Base-by-base conservation (phyloP, 2,888 invertebrate species). In the Caenorhabditis virilis region DNA sequence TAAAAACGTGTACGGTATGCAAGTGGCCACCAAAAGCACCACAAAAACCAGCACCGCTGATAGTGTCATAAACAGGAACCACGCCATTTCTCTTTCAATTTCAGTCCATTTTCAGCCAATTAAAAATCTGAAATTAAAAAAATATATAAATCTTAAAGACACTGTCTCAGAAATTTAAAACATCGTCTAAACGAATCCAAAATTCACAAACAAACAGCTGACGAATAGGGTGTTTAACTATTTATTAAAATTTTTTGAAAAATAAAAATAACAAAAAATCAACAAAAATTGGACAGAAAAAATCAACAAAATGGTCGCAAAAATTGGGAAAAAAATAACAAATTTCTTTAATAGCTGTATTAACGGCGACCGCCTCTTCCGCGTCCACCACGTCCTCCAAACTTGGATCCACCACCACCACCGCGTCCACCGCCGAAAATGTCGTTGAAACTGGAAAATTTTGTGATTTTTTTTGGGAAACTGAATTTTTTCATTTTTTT, bases 371-470 rank as follows among this genome's bases (percentile, higher is more conserved):
- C 55, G 6, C 64, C 41, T 41, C 61, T 35, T 30, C 65, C 55
- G 11, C 58, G 38, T 9, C 68, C 33, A 2, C 62, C 56, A 30
- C 65, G 38, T 16, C 65, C 26, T 6, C 62, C 56, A 33, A 62
- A n/a, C n/a, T n/a, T n/a, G n/a, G n/a, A n/a, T n/a, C 66, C 43
- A 33, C 67, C 51, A 18, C 61, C 46, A 30, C 64, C 51, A 18
- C 66, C 62, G 42, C 42, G 43, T 38, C 66, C 66, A 16, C 61
- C 61, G 16, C 67, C 63, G 50, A 61, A 56, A 9, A 61, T 20
- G 25, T 69, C 61, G 38, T 69, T 57, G 58, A 72, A 72, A 70
- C 93, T 70, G 51, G 43, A 67, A 58, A 33, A n/a, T 22, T 22
- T 25, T n/a, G n/a, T n/a, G n/a, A n/a, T n/a, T n/a, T n/a, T n/a